Percentiles rank a stretch among this genome's conserved stretches.
Conservation (phyloP, 2,113 vertebrate species). For the Solenodon paradoxus region DNA sequence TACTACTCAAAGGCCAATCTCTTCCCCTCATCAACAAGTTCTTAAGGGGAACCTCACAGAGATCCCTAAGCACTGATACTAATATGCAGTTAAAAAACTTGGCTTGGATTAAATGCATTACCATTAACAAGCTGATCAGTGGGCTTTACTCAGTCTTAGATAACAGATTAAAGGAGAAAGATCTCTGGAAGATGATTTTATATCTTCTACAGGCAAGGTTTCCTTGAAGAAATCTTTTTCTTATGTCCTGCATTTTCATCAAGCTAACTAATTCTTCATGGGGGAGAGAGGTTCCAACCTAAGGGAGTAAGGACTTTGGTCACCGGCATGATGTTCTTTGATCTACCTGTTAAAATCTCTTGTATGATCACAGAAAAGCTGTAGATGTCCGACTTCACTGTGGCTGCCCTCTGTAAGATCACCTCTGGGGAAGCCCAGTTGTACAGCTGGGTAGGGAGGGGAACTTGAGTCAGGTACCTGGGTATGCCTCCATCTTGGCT, state of each 20-base stretch:
- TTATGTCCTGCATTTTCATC: constrained; percentile 15
- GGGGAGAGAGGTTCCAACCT: neutral
- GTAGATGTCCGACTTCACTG: constrained; percentile 80
- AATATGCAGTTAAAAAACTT: neutral
- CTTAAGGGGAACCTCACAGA: neutral
- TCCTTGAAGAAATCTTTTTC: constrained; percentile 7
- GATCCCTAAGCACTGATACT: neutral
- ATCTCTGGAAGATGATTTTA: neutral
- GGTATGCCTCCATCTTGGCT: constrained; percentile 78
- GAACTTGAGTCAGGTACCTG: constrained; percentile 79
- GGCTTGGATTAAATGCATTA: neutral
- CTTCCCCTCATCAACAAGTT: neutral
- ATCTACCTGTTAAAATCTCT: constrained; percentile 85
- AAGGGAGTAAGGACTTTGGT: neutral
- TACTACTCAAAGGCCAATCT: neutral
- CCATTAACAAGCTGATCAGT: neutral
- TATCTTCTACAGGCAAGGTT: neutral
- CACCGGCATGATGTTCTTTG: neutral
- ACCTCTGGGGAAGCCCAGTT: constrained; percentile 86
- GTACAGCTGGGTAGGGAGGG: constrained; percentile 82
- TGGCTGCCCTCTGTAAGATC: constrained; percentile 75
- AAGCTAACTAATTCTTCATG: neutral
- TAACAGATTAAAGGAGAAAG: neutral
- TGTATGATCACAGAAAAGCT: constrained; percentile 85
- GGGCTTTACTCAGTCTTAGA: neutral